Base-by-base conservation (phyloP, 1,140 invertebrate species). In the Drosophila gunungcola region DNA sequence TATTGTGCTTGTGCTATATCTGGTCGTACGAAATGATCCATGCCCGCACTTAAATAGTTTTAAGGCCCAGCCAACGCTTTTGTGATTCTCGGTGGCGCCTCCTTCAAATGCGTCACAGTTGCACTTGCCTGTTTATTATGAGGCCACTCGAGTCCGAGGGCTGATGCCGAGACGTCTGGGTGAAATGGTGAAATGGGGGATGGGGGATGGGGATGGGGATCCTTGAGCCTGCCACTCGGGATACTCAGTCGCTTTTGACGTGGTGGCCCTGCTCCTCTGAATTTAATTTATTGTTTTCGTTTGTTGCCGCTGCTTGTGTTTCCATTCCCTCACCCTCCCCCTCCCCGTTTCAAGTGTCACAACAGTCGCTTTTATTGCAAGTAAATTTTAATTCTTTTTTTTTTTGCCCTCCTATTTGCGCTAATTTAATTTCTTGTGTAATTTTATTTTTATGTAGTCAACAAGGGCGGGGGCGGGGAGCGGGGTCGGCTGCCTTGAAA, bases 361-460 rank as follows among this genome's bases (percentile, higher is more conserved):
- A 88, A 88, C 72, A 73, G 62, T 77, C 77, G 84, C 77, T 88
- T 88, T 88, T 89, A 89, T 89, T 83, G 80, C 83, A 81, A 78
- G 78, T 76, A 77, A 62, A 49, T 57, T 55, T 72, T 60, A 45
- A 68, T 62, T 53, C 11, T 46, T 46, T 25, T 10, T 9, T 76
- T 63, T 64, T 65, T 68, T 74, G 79, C 78, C 53, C 79, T 83
- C 79, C 79, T 88, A 82, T 83, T 86, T 88, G 79, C 83, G 83
- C 83, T 88, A 89, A 88, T 88, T 88, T 88, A 76, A 88, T 88
- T 88, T 83, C 84, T 89, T 83, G 80, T 89, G 83, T 89, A 88
- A 88, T 88, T 88, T 83, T 78, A 83, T 88, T 88, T 88, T 88
- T 88, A 86, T 86, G 83, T 86, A 76, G 82, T 75, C 83, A 69